Conservation (phyloP, 2,113 vertebrate species). For the Theristicus caerulescens region DNA sequence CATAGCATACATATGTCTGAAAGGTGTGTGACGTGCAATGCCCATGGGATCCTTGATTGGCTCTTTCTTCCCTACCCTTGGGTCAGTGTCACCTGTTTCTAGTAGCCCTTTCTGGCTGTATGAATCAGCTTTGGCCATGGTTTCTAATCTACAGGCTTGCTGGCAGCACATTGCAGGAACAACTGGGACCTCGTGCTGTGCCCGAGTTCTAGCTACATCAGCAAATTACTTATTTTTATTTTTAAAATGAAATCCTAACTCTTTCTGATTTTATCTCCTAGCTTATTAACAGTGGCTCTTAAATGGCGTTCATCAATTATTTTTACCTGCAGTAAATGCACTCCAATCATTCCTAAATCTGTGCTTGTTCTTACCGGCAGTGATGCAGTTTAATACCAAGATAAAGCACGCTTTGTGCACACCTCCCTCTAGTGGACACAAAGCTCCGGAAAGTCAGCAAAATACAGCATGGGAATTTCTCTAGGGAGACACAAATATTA, state of each 20-base stretch:
- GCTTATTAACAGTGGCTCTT: neutral
- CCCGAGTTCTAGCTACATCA: neutral
- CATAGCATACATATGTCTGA: fast-evolving
- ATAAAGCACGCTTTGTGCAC: neutral
- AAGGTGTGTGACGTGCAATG: neutral
- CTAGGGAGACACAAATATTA: neutral
- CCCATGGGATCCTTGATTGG: no score
- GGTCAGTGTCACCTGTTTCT: neutral
- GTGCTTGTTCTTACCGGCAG: no score
- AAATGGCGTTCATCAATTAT: neutral
- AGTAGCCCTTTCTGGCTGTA: neutral
- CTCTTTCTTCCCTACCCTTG: neutral
- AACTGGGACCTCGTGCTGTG: neutral
- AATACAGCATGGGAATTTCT: neutral
- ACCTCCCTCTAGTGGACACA: conserved; percentile 21
- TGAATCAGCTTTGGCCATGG: neutral
- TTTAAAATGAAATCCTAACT: neutral
- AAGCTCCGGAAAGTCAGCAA: neutral
- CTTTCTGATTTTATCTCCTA: neutral
- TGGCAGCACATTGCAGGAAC: neutral
- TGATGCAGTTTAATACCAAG: neutral
- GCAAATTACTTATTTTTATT: neutral
- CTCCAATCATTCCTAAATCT: neutral
- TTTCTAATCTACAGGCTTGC: fast-evolving
- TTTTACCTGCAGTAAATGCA: neutral